Evolutionary conservation across 2,113 vertebrate genomes (phyloP), one percentile per base, ranked within the genome.

Genomic region (Elaphurus davidianus): DNA sequence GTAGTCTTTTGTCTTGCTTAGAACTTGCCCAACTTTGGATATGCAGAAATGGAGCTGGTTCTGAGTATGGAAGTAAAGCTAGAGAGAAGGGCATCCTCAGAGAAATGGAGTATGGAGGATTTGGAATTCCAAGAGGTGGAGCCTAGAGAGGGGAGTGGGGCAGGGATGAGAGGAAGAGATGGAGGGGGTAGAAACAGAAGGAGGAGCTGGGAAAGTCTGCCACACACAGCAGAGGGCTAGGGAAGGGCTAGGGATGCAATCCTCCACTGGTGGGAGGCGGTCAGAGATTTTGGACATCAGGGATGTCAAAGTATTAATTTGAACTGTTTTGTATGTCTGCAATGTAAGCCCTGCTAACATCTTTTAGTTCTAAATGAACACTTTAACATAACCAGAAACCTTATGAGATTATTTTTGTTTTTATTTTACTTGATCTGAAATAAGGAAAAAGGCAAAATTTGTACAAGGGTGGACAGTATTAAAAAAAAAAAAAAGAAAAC

Each of bases 401-500:
- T 62, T 79, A 27, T 3, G 60, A 52, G 54, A 54, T 19, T 14
- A 5, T 40, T 71, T 57, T 67, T 47, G 17, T 60, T 91, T 64
- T 30, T 36, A 50, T 64, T 45, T 36, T 36, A 19, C 47, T 81
- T 36, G 8, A 11, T 55, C 16, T 40, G 62, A 74, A 79, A 33
- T 79, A 50, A 57, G 28, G 17, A 12, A 5, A 16, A 79, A 43
- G 33, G 5, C 25, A 11, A 1, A 30, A 60, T 33, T 82, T 36
- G 17, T 47, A 11, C 7, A 30, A 7, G 45, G 36, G 59, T 21
- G 7, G 55, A 57, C 23, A 5, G 33, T 25, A 43, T 2, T 71
- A 3, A 2, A 64, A 8, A 71, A 0, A 8, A 71, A 0, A 33
- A 30, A 1, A 27, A 3, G 2, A 21, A 30, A 50, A 17, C n/a